Percentiles rank a stretch among this genome's conserved stretches.
Conservation (phyloP, 2,113 vertebrate genomes). For the Bubalus kerabau region DNA sequence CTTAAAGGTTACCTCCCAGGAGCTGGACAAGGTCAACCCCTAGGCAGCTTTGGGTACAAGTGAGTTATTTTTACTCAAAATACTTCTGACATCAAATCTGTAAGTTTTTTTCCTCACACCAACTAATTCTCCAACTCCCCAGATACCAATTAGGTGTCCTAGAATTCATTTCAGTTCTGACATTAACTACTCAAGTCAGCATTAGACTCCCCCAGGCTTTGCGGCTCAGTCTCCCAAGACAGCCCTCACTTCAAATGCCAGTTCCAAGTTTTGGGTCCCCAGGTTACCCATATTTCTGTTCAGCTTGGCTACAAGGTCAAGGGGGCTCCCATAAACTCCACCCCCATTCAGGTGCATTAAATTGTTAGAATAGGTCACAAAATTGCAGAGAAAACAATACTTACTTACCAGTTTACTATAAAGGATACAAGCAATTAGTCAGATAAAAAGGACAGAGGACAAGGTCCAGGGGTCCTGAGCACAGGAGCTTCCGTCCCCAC, state of each 20-base stretch:
- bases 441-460: background rate
- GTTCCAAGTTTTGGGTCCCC: background rate
- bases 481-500: background rate
- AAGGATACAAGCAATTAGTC: background rate
- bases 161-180: background rate
- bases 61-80: background rate
- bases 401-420: background rate
- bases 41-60: background rate
- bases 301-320: background rate
- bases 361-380: background rate
- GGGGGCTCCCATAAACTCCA: background rate
- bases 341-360: background rate
- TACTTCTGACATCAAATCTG: background rate
- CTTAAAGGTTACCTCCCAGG: background rate
- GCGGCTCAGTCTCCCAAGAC: background rate
- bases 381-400: background rate
- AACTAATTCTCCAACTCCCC: background rate
- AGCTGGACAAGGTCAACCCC: background rate
- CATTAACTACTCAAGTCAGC: background rate
- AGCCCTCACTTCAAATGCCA: background rate
- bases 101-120: background rate
- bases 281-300: background rate
- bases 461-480: background rate
- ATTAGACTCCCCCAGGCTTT: background rate
- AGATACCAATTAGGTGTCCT: background rate